Conservation (phyloP, 2,888 invertebrate genomes). For the Aethes cnicana region DNA sequence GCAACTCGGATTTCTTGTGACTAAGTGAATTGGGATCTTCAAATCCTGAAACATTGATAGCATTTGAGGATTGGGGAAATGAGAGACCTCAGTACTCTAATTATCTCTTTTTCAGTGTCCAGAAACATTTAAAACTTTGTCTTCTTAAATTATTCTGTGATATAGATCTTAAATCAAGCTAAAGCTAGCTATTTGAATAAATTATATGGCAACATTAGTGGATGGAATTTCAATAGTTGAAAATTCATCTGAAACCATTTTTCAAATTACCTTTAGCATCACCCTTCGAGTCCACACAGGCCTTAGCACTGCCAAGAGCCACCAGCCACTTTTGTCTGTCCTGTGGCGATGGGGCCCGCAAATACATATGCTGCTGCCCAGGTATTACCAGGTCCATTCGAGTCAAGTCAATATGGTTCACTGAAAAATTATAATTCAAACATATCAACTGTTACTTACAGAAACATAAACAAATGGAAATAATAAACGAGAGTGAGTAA, state of each 20-base stretch:
- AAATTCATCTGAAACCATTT: too few relatives aligned
- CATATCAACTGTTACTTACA: not conserved
- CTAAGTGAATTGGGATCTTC: slow-evolving; percentile 84
- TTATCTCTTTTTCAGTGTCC: too few relatives aligned
- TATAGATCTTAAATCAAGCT: too few relatives aligned
- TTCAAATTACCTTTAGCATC: slow-evolving; percentile 43
- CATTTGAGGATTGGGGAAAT: too few relatives aligned
- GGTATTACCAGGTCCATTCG: slow-evolving; percentile 90
- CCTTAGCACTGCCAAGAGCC: slow-evolving; percentile 90
- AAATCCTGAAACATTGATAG: slow-evolving; percentile 71
- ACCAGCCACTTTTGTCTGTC: slow-evolving; percentile 92
- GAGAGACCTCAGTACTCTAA: too few relatives aligned
- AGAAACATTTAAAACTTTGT: too few relatives aligned
- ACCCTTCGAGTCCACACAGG: slow-evolving; percentile 79
- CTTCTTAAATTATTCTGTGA: too few relatives aligned
- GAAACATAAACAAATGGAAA: too few relatives aligned
- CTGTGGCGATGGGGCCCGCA: slow-evolving; percentile 88
- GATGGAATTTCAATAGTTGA: too few relatives aligned
- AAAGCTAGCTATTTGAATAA: too few relatives aligned
- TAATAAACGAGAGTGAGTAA: too few relatives aligned
- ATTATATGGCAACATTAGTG: too few relatives aligned
- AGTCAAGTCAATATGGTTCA: slow-evolving; percentile 86
- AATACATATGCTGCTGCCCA: slow-evolving; percentile 91
- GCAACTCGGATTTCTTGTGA: slow-evolving; percentile 89
- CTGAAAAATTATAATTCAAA: slow-evolving; percentile 58